phyloP scores from a whole-genome alignment of 1,140 invertebrate genomes.

The Drosophila grimshawi region DNA sequence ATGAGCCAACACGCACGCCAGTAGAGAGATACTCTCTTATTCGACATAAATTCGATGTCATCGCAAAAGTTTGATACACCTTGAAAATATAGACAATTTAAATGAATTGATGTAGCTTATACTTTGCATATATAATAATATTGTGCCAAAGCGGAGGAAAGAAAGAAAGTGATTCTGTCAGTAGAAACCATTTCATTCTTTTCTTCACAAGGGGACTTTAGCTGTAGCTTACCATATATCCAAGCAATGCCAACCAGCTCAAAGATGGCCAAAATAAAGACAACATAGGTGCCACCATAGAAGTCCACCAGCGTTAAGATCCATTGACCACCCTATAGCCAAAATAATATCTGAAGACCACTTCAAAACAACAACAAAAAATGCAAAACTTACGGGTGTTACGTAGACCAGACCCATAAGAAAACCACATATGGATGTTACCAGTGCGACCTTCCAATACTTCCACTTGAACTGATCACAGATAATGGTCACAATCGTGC shows the following conservation, averaged over 20 bases:
- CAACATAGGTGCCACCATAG: constrained; percentile 92
- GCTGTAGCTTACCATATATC: constrained; percentile 89
- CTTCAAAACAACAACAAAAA: neutral
- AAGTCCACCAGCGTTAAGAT: constrained; percentile 93
- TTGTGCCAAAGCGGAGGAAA: too few relatives aligned
- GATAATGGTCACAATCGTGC: constrained; percentile 88
- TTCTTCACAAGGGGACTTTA: neutral
- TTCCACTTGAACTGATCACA: constrained; percentile 90
- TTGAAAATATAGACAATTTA: constrained; percentile 53
- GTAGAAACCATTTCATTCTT: neutral
- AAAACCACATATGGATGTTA: constrained; percentile 87
- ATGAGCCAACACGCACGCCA: constrained; percentile 93
- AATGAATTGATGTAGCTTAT: too few relatives aligned
- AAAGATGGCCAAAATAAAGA: constrained; percentile 90
- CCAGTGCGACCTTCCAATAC: constrained; percentile 87
- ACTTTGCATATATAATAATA: too few relatives aligned
- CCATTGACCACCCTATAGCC: constrained; percentile 92
- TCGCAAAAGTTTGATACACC: constrained; percentile 89
- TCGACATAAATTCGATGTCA: constrained; percentile 92
- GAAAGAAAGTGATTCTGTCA: too few relatives aligned
- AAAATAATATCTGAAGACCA: constrained; percentile 28
- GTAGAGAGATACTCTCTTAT: constrained; percentile 88
- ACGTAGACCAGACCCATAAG: constrained; percentile 90
- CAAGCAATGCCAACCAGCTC: constrained; percentile 90
- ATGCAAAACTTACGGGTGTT: constrained; percentile 87